Conservation (phyloP, 1,140 invertebrate genomes). For the Euura saliciscinereae region DNA sequence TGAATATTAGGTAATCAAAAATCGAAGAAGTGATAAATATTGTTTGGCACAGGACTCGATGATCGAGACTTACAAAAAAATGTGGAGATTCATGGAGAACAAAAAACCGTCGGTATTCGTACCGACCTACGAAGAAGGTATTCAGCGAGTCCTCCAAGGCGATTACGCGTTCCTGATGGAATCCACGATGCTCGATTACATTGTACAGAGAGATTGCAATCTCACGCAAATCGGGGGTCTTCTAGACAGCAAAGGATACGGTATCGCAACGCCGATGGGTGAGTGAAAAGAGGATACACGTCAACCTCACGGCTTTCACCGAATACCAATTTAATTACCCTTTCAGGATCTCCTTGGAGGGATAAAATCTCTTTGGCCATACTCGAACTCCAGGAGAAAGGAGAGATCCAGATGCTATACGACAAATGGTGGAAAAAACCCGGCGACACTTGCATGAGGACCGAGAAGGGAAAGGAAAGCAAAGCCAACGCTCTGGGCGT, state of each 20-base stretch:
- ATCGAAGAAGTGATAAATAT: too few species aligned
- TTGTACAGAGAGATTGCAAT: conserved; percentile 88
- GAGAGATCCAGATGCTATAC: conserved; percentile 72
- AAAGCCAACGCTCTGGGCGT: conserved; percentile 84
- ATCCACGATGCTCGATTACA: conserved; percentile 91
- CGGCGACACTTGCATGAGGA: conserved; percentile 68
- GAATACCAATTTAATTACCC: neutral
- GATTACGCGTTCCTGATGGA: conserved; percentile 96
- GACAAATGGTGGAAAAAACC: conserved; percentile 80
- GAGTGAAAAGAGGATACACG: conserved; percentile 24
- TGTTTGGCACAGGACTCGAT: conserved; percentile 69
- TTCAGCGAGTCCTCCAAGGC: conserved; percentile 74
- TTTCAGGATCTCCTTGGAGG: conserved; percentile 73
- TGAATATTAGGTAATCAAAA: conserved; percentile 10
- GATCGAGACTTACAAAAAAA: conserved; percentile 84
- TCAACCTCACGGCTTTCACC: too few species aligned
- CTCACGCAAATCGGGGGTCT: conserved; percentile 92
- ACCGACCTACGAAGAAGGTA: conserved; percentile 77
- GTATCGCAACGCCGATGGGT: conserved; percentile 66
- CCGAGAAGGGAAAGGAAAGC: conserved; percentile 72
- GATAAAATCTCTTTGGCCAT: conserved; percentile 79
- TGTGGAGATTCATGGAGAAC: conserved; percentile 87
- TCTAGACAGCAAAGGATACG: conserved; percentile 83
- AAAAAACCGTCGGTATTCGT: conserved; percentile 77
- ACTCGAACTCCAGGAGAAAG: conserved; percentile 77